Conservation (phyloP, 2,113 vertebrate genomes). For the Antigone vipio region DNA sequence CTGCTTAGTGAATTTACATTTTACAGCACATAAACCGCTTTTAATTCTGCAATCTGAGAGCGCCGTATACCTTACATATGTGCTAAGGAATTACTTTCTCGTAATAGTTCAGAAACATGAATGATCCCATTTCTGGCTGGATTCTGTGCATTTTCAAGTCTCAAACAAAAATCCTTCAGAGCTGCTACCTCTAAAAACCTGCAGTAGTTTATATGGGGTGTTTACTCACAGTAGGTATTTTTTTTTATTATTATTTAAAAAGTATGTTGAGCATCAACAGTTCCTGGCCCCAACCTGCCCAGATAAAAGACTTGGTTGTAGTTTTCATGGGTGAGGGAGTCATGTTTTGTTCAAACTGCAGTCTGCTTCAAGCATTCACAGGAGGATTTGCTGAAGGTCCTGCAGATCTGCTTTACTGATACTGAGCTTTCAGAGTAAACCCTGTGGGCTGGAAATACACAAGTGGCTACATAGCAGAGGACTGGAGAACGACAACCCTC, state of each 20-base stretch:
- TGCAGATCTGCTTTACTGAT: background rate
- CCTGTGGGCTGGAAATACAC: background rate
- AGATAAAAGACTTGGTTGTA: slow-evolving; percentile 36
- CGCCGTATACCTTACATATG: background rate
- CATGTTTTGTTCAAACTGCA: background rate
- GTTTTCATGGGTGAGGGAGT: slow-evolving; percentile 2
- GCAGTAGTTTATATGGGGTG: background rate
- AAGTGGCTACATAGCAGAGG: background rate
- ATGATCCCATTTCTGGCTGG: background rate
- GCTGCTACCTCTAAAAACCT: background rate
- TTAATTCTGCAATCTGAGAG: background rate
- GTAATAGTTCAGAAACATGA: background rate
- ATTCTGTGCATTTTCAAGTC: background rate
- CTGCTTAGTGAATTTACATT: background rate
- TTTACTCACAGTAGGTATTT: background rate
- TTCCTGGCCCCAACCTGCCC: slow-evolving; percentile 36
- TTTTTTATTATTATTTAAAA: background rate
- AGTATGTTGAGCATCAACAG: background rate
- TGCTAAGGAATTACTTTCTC: background rate
- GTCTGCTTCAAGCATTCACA: background rate
- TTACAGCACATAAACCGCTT: background rate
- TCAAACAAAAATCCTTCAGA: background rate
- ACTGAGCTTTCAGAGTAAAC: background rate
- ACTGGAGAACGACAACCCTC: background rate
- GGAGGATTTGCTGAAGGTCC: slow-evolving; percentile 29